Conservation (phyloP, 2,888 invertebrate genomes). For the Trissoscelio sp. region DNA sequence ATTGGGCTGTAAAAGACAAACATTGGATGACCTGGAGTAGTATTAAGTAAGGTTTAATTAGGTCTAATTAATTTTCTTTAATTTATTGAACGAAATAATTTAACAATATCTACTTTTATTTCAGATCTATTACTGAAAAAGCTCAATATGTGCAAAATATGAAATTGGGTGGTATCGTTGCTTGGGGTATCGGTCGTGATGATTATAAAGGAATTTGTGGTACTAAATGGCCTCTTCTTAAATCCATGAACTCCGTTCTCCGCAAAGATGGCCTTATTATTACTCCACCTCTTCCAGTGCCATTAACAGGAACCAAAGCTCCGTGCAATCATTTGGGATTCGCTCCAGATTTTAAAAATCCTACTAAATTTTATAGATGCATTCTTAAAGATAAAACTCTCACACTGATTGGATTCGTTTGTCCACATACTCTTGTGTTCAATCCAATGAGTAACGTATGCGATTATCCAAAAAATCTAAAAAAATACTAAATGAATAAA, state of each 20-base stretch:
- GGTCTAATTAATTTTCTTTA: neutral
- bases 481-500: too few relatives aligned
- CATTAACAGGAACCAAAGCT: too few relatives aligned
- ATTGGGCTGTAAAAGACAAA: slow-evolving; percentile 8
- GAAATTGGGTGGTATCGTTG: slow-evolving; percentile 32
- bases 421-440: too few relatives aligned
- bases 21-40: slow-evolving; percentile 33
- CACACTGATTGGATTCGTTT: too few relatives aligned
- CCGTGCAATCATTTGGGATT: too few relatives aligned
- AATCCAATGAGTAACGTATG: too few relatives aligned
- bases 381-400: neutral
- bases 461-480: too few relatives aligned
- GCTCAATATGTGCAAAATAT: slow-evolving; percentile 9
- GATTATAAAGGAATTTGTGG: slow-evolving; percentile 37
- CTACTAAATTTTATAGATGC: slow-evolving; percentile 4
- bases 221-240: slow-evolving; percentile 34
- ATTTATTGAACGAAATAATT: neutral
- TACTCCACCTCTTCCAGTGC: too few relatives aligned
- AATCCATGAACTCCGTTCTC: slow-evolving; percentile 9
- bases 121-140: slow-evolving; percentile 29
- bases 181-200: slow-evolving; percentile 35
- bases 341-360: slow-evolving; percentile 8
- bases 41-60: slow-evolving; percentile 10
- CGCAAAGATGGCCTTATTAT: too few relatives aligned
- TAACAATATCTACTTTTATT: neutral